Evolutionary conservation across 2,888 invertebrate species (phyloP).

Genomic region (Philopedon plagiatum): DNA sequence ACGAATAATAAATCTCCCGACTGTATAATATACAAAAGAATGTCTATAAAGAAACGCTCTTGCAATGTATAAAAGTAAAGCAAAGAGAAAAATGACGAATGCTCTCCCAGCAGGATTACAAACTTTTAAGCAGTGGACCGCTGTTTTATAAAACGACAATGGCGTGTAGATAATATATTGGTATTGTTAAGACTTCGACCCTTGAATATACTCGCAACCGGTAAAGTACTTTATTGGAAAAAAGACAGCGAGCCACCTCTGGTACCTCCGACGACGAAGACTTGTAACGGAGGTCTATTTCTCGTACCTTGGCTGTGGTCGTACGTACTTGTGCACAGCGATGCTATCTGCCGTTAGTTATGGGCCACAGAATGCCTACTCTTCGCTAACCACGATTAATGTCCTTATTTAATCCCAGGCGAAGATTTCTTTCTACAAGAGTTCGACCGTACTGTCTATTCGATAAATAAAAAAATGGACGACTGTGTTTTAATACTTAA

Average conservation of each 20-base stretch:
- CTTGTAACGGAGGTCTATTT: constrained; percentile 45
- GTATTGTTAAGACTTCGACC: constrained; percentile 38
- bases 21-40: neutral
- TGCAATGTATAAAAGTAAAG: constrained; percentile 17
- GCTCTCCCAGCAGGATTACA: constrained; percentile 37
- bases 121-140: constrained; percentile 43
- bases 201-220: constrained; percentile 44
- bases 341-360: constrained; percentile 67
- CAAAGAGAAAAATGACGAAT: constrained; percentile 30
- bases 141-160: constrained; percentile 48
- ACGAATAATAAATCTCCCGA: neutral
- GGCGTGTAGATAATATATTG: constrained; percentile 46
- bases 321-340: constrained; percentile 52
- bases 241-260: constrained; percentile 46
- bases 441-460: constrained; percentile 36
- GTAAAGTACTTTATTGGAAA: constrained; percentile 47
- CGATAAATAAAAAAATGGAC: constrained; percentile 35
- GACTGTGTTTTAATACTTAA: constrained; percentile 26
- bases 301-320: constrained; percentile 41
- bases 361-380: constrained; percentile 66
- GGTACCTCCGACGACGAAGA: constrained; percentile 48
- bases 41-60: neutral
- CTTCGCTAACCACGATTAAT: constrained; percentile 66
- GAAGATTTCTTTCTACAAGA: constrained; percentile 40
- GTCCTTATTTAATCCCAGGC: constrained; percentile 63